Percentiles rank a stretch among this genome's conserved stretches.
phyloP scores from a whole-genome alignment of 1,140 invertebrate genomes.

The Aphelinus certus region DNA sequence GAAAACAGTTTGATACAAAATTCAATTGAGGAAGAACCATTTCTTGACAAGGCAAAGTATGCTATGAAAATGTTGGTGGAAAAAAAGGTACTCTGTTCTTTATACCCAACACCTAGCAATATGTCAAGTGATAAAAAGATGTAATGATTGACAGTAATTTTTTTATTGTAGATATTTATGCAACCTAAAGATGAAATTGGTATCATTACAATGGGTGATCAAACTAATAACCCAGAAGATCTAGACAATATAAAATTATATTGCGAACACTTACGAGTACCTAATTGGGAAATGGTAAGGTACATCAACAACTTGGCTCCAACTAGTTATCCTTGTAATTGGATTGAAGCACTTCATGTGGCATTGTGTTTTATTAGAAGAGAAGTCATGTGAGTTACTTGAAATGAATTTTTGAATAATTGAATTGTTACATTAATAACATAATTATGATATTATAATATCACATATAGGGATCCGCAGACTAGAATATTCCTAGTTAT shows the following conservation, averaged over 20 bases:
- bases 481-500: constrained; percentile 37
- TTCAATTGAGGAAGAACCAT: constrained; percentile 25
- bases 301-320: constrained; percentile 39
- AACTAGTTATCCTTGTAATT: constrained; percentile 42
- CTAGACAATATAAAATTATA: constrained; percentile 32
- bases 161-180: constrained; percentile 46
- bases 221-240: constrained; percentile 22
- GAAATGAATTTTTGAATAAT: background rate
- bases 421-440: background rate
- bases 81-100: constrained; percentile 44
- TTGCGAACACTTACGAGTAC: constrained; percentile 38
- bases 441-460: background rate
- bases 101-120: too few relatives aligned
- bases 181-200: constrained; percentile 50
- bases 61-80: constrained; percentile 44
- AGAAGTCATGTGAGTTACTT: constrained; percentile 39
- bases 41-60: constrained; percentile 47
- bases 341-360: constrained; percentile 45
- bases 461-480: constrained; percentile 25
- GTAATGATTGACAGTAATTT: background rate
- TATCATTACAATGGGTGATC: constrained; percentile 49
- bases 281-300: constrained; percentile 47
- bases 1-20: constrained; percentile 15
- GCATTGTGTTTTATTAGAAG: constrained; percentile 40
- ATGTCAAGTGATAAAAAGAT: too few relatives aligned